Evolutionary conservation across 35 echinoderm and acorn worm species (phyloP), one percentile per base, ranked within the genome.

Genomic region (Apostichopus japonicus): DNA sequence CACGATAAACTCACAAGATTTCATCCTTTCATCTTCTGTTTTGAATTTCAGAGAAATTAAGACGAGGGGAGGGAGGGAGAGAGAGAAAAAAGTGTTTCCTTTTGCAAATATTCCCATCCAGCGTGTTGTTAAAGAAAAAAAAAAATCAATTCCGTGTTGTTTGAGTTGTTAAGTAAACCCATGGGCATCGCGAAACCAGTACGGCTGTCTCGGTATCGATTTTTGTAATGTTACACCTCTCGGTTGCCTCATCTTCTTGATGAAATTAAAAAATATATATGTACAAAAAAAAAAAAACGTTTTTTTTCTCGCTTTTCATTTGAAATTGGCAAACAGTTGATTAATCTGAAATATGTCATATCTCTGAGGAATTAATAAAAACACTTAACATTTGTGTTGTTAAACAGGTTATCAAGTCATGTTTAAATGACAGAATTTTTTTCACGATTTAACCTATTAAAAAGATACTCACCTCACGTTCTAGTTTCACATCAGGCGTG

Each of bases 121-220:
- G 16, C 5, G n/a, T 57, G 81, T n/a, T 75, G 54, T 84, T 58
- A 58, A 80, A 84, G 21, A 53, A 5, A 10, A 84, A 54, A 54
- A 84, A 53, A 84, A 84, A 84, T 84, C 81, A 84, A 84, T 84
- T 59, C 57, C n/a, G 53, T 84, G 81, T 84, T 84, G 81, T 84
- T 84, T 84, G 81, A 84, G 54, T 84, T 57, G 81, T 58, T 57
- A 51, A 84, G 56, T 58, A 84, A 84, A 84, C 81, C 81, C 81
- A 84, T 57, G 81, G 81, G 81, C 54, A 57, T 58, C 23, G 56
- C 17, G 56, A 58, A n/a, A 57, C 55, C 53, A 17, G 81, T 58
- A 57, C 56, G 81, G 55, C 55, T 84, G 81, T 84, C 81, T 84
- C 4, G 4, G n/a, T 15, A 84, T 84, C 81, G 81, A 84, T 84